A percentile compares a stretch with the other conserved stretches of the same genome.
These are phyloP conservation scores for Mycalesis mineus DNA, from an alignment of 2,888 invertebrate genomes.

Conservation along the genomic window DNA sequence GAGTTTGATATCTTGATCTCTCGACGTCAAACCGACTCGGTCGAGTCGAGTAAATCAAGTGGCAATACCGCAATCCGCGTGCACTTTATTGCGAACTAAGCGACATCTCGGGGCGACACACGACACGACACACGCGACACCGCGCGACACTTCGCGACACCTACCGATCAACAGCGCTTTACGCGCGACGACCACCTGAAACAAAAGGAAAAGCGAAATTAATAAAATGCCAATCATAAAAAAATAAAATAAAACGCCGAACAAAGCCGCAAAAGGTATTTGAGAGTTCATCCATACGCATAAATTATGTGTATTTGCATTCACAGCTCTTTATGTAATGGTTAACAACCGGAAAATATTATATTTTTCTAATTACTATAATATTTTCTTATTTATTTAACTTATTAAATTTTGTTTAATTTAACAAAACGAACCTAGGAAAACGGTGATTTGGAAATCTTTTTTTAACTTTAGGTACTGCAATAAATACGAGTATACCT, in stretches of 20 bases:
- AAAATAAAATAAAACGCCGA: constrained; percentile 34
- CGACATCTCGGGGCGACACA: constrained; percentile 27
- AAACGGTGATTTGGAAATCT: too few species aligned
- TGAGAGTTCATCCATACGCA: too few species aligned
- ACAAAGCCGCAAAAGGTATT: constrained; percentile 26
- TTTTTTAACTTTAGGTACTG: too few species aligned
- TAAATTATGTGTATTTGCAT: not conserved
- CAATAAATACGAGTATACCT: too few species aligned
- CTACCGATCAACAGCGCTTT: constrained; percentile 60
- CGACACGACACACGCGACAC: constrained; percentile 18
- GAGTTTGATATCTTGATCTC: constrained; percentile 73
- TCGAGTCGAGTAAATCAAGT: constrained; percentile 41
- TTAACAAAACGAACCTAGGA: too few species aligned
- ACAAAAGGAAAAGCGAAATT: constrained; percentile 79
- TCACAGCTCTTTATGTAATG: not conserved
- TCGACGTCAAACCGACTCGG: constrained; percentile 50
- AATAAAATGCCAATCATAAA: constrained; percentile 74
- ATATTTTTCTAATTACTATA: too few species aligned
- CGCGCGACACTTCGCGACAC: constrained; percentile 31
- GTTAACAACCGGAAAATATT: not conserved
- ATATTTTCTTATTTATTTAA: too few species aligned
- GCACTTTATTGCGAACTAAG: constrained; percentile 30
- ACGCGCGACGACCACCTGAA: constrained; percentile 74
- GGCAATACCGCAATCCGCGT: constrained; percentile 40
- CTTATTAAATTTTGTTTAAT: too few species aligned